phyloP scores from a whole-genome alignment of 2,888 invertebrate species.

The Athripsodes cinereus region DNA sequence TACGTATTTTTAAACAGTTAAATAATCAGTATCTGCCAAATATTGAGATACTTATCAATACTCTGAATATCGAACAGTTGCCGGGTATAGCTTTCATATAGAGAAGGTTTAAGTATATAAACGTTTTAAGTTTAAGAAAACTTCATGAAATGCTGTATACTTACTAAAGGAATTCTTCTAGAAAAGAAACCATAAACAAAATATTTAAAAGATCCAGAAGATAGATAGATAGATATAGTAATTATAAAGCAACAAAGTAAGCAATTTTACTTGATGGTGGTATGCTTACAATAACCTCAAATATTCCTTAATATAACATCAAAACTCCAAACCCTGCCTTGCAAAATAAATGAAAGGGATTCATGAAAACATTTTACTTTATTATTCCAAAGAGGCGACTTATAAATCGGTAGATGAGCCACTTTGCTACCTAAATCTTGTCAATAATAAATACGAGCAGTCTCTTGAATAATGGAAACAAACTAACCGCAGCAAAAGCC shows the following conservation, averaged over 20 bases:
- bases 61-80: too few relatives aligned
- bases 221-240: too few relatives aligned
- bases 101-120: too few relatives aligned
- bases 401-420: background rate
- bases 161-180: too few relatives aligned
- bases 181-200: too few relatives aligned
- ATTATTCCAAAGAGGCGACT: background rate
- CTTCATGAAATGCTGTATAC: too few relatives aligned
- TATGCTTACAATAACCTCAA: background rate
- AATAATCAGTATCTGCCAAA: too few relatives aligned
- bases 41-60: too few relatives aligned
- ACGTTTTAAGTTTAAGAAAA: too few relatives aligned
- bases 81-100: too few relatives aligned
- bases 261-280: background rate
- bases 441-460: background rate
- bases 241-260: background rate
- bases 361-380: background rate
- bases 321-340: background rate
- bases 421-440: background rate
- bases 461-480: background rate
- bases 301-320: background rate
- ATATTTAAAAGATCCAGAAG: too few relatives aligned
- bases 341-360: background rate
- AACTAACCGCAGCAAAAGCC: background rate
- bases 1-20: too few relatives aligned